A percentile compares a stretch with the other conserved stretches of the same genome.
These are phyloP conservation scores for Apeltes quadracus DNA, from an alignment of 2,113 vertebrate genomes.

Conservation along the genomic window DNA sequence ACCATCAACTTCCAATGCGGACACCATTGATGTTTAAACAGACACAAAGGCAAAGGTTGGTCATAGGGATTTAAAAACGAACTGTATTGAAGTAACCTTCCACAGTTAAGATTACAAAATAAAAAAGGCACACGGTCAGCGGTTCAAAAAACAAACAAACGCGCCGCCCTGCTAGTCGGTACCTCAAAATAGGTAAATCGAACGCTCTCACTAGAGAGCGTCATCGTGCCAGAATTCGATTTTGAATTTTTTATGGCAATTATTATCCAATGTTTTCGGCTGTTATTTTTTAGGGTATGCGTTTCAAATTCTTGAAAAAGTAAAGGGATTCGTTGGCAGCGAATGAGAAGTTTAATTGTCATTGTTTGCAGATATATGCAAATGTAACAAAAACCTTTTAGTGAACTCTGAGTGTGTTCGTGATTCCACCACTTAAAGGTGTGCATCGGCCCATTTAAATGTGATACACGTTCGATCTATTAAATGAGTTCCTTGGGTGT, in stretches of 20 bases:
- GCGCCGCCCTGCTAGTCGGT: neutral
- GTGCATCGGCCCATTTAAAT: neutral
- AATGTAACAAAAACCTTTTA: neutral
- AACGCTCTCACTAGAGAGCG: conserved; percentile 23
- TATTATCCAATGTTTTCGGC: neutral
- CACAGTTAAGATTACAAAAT: neutral
- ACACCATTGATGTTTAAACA: neutral
- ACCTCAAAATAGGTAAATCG: fast-evolving
- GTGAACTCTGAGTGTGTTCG: neutral
- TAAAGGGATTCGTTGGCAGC: neutral
- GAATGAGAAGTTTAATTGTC: neutral
- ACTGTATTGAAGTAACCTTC: fast-evolving
- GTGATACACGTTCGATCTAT: neutral
- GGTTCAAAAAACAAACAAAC: conserved; percentile 5
- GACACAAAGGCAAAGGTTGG: neutral
- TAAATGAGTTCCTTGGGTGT: neutral
- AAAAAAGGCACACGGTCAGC: fast-evolving
- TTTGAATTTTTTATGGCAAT: conserved; percentile 38
- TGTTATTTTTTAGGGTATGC: neutral
- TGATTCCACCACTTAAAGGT: neutral
- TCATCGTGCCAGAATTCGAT: conserved; percentile 55
- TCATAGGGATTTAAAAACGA: neutral
- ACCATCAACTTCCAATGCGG: neutral
- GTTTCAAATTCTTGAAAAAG: neutral
- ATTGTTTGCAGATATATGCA: neutral